Evolutionary conservation across 2,888 invertebrate species (phyloP).

Genomic region (Rhagophthalmus giganteus): DNA sequence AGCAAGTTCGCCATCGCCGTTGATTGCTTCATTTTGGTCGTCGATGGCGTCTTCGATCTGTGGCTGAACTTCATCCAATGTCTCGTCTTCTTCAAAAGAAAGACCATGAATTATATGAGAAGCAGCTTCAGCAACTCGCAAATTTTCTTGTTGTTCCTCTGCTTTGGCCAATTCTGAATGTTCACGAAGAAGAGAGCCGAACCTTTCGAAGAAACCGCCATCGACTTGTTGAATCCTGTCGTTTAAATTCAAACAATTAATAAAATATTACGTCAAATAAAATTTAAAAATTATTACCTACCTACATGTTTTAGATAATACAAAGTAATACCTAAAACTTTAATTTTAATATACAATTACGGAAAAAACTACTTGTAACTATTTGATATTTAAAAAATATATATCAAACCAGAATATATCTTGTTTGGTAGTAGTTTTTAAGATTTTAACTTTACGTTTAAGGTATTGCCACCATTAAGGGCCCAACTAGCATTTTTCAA

Average conservation of each 20-base stretch:
- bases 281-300: too few relatives aligned
- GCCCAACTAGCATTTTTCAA: too few relatives aligned
- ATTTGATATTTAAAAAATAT: too few relatives aligned
- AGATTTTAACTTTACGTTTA: too few relatives aligned
- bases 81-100: conserved; percentile 6
- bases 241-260: background rate
- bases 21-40: conserved; percentile 33
- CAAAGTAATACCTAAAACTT: too few relatives aligned
- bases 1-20: conserved; percentile 48
- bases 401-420: too few relatives aligned
- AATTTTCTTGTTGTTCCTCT: conserved; percentile 55
- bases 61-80: conserved; percentile 32
- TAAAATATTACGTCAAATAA: too few relatives aligned
- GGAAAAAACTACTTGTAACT: too few relatives aligned
- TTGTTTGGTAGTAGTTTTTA: too few relatives aligned
- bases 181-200: conserved; percentile 73
- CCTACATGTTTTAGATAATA: too few relatives aligned
- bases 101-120: conserved; percentile 38
- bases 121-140: conserved; percentile 49
- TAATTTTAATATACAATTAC: too few relatives aligned
- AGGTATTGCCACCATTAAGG: too few relatives aligned
- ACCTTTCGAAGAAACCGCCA: conserved; percentile 82
- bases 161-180: conserved; percentile 62
- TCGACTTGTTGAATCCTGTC: conserved; percentile 79
- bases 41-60: conserved; percentile 46